A percentile compares a stretch with the other conserved stretches of the same genome.
phyloP scores from a whole-genome alignment of 2,797 vertebrate species.

The Triplophysa bombifrons region DNA sequence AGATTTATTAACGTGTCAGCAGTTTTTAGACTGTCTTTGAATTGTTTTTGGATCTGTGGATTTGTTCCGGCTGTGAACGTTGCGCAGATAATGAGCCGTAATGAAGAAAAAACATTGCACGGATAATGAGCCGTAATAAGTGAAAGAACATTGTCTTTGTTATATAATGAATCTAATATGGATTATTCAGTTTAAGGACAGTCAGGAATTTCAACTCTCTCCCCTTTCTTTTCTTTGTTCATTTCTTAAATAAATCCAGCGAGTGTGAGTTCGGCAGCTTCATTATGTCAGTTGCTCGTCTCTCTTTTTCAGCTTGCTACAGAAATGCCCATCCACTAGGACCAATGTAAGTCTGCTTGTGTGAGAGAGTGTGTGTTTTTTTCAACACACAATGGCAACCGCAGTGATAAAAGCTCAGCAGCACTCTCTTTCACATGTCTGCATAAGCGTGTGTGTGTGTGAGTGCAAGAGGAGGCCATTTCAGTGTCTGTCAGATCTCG shows the following conservation, averaged over 20 bases:
- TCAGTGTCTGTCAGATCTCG: slow-evolving; percentile 58
- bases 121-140: slow-evolving; percentile 40
- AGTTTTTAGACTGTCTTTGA: slow-evolving; percentile 4
- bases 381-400: slow-evolving; percentile 37
- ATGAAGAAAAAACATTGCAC: slow-evolving; percentile 21
- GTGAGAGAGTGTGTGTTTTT: slow-evolving; percentile 26
- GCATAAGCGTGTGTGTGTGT: slow-evolving; percentile 15
- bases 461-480: slow-evolving; percentile 38
- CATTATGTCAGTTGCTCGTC: slow-evolving; percentile 40
- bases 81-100: slow-evolving; percentile 35
- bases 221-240: slow-evolving; percentile 8
- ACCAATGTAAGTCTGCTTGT: slow-evolving; percentile 24
- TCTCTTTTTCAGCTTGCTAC: slow-evolving; percentile 19
- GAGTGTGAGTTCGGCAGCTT: slow-evolving; percentile 22
- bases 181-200: slow-evolving; percentile 35
- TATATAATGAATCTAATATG: slow-evolving; percentile 39
- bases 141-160: slow-evolving; percentile 24
- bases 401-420: slow-evolving; percentile 48
- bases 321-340: slow-evolving; percentile 40
- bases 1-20: background rate
- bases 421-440: slow-evolving; percentile 38
- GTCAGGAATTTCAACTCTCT: slow-evolving; percentile 27
- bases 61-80: slow-evolving; percentile 23
- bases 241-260: slow-evolving; percentile 11
- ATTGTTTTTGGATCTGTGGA: slow-evolving; percentile 21